Evolutionary conservation across 2,888 invertebrate species (phyloP).

Genomic region (Diarsia dahlii): DNA sequence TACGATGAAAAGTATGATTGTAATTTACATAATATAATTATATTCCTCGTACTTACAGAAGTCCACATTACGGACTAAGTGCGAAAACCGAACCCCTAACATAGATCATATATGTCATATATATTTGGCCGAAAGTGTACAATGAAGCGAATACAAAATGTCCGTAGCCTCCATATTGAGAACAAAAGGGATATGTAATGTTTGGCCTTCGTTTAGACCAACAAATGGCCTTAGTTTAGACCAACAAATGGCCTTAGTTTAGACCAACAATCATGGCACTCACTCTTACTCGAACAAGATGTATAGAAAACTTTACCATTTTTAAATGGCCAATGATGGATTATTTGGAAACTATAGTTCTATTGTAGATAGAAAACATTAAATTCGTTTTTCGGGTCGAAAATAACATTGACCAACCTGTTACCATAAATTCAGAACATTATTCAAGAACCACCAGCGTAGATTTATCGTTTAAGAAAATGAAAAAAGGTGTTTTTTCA

Average conservation of each 20-base stretch:
- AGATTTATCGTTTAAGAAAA: not conserved
- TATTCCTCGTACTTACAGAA: not conserved
- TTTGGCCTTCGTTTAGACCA: conserved; percentile 48
- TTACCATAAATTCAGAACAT: not conserved
- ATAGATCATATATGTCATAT: conserved; percentile 31
- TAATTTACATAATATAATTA: conserved; percentile 28
- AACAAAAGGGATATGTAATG: conserved; percentile 61
- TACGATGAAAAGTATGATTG: conserved; percentile 44
- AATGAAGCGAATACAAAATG: conserved; percentile 61
- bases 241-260: conserved; percentile 52
- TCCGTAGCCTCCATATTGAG: conserved; percentile 50
- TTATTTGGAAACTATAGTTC: conserved; percentile 20
- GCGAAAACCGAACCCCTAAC: too few relatives aligned
- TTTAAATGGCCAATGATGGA: conserved; percentile 15
- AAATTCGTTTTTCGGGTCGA: not conserved
- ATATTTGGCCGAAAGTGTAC: conserved; percentile 56
- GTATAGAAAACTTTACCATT: conserved; percentile 35
- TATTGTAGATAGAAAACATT: conserved; percentile 8
- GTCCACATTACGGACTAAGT: too few relatives aligned
- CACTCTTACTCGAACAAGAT: conserved; percentile 52
- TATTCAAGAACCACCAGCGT: not conserved
- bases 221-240: conserved; percentile 11
- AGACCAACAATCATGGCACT: conserved; percentile 59
- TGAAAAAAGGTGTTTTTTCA: not conserved
- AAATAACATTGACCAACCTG: not conserved